Base-by-base conservation (phyloP, 2,113 vertebrate genomes). In the Pseudorhombus dupliciocellatus region DNA sequence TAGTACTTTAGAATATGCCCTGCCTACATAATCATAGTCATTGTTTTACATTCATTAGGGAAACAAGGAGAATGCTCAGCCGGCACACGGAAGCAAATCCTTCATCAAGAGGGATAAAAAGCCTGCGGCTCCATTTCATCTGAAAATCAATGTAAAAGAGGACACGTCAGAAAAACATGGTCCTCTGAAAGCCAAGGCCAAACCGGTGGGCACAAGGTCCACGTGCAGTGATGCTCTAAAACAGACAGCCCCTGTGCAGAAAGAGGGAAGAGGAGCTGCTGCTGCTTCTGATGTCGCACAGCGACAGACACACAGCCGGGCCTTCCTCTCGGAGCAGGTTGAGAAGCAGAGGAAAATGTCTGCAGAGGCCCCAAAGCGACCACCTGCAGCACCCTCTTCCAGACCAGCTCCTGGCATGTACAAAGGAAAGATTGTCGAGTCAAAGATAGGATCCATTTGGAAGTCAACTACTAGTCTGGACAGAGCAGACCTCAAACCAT, bases 371-470 rank as follows among this genome's bases (percentile, higher is more conserved):
- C 70, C 90, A 71, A 95, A 93, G 74, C 83, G 58, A 16, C 75
- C 84, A 9, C 31, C 74, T 18, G 26, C 83, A 5, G 58, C 61
- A 20, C 65, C 46, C 4, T 48, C 77, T n/a, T 58, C 80, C 12
- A 98, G 92, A 80, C 78, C 87, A 44, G 83, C 91, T 3, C 94
- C 90, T 14, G 97, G 97, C 40, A 90, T 90, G 24, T 99, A 97
- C 44, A 95, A 93, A 85, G 96, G 97, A 48, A 95, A 85, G 66
- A 87, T 98, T 59, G 84, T 99, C 24, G 92, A 94, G 58, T 97
- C 97, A 20, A 99, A 97, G 87, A 87, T 98, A 24, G 95, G 96
- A 65, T 95, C 96, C 9, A 96, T 97, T 80, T 88, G 97, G 89
- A 97, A 94, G 81, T 79, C 90, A 31, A 56, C 70, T n/a, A 64